Base-by-base conservation (phyloP, 2,888 invertebrate genomes). In the Drosophila hamatofila region DNA sequence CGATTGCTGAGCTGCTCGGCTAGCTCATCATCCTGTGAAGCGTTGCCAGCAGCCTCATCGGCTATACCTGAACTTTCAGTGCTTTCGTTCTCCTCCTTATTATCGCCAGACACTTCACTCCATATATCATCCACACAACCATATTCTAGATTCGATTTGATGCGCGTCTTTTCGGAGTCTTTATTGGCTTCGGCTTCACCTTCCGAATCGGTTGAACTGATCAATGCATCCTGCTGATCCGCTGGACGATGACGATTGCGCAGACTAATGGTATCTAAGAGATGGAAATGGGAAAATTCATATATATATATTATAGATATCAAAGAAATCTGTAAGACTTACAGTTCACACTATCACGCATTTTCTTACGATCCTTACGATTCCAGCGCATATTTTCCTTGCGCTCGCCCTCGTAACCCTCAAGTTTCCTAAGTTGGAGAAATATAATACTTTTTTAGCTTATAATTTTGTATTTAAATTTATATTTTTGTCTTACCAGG, bases 401-500 rank as follows among this genome's bases (percentile, higher is more conserved):
- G 6, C 92, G 91, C 72, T 93, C 93, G 25, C 90, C 93, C 18
- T 91, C 92, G 65, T 91, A 93, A 0, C 93, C 93, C 14, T 92
- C 93, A 18, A 86, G 88, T 89, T 93, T 93, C 93, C 93, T 93
- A 23, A 1, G 65, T 54, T 5, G 33, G 9, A 60, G 33, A 52
- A 62, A n/a, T 18, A 11, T 9, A 42, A 9, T 9, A n/a, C 12
- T 46, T 4, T 8, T 30, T 8, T 18, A 9, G 33, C 3, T 37
- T 30, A 39, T 39, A 12, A 0, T 33, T 21, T 48, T 30, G 14
- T 42, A 27, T 9, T 9, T 6, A 30, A 42, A 21, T n/a, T 30
- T 11, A 30, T 11, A 3, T 18, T 25, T 16, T 93, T 89, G 0
- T 30, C 30, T 49, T 94, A 96, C 98, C 98, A 99, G n/a, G 98